phyloP scores from a whole-genome alignment of 2,888 invertebrate genomes.

The Cataglyphis albicans region DNA sequence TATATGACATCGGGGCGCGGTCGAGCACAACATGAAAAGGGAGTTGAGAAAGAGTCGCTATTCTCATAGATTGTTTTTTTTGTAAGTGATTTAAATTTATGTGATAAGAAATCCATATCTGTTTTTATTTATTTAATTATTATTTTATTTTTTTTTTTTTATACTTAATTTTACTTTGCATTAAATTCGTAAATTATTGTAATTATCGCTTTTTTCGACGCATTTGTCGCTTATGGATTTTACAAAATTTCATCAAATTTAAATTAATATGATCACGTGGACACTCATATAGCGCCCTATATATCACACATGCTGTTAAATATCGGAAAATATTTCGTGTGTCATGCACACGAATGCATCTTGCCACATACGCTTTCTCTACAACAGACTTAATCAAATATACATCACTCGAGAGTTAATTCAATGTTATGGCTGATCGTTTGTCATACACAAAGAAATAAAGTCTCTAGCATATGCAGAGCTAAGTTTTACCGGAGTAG shows the following conservation, averaged over 20 bases:
- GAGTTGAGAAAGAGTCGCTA: slow-evolving; percentile 1
- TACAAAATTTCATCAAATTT: slow-evolving; percentile 8
- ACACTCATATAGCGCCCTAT: slow-evolving; percentile 27
- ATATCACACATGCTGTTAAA: slow-evolving; percentile 25
- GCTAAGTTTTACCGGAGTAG: slow-evolving; percentile 28
- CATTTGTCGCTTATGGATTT: background rate
- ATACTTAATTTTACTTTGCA: background rate
- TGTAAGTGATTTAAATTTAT: slow-evolving; percentile 2
- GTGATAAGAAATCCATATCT: background rate
- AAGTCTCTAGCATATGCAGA: background rate
- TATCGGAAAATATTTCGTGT: slow-evolving; percentile 15
- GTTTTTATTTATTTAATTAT: background rate
- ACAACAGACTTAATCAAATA: slow-evolving; percentile 70
- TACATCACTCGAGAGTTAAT: slow-evolving; percentile 69
- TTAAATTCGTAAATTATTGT: background rate
- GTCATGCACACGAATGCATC: slow-evolving; percentile 59
- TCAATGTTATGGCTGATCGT: slow-evolving; percentile 71
- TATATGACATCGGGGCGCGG: slow-evolving; percentile 47
- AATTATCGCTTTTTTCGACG: background rate
- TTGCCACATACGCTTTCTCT: slow-evolving; percentile 65
- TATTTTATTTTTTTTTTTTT: background rate
- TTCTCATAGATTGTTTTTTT: background rate
- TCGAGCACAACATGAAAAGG: slow-evolving; percentile 15
- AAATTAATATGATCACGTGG: slow-evolving; percentile 12
- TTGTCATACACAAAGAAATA: slow-evolving; percentile 66